A percentile compares a stretch with the other conserved stretches of the same genome.
These are phyloP conservation scores for Enteromius viviparus DNA, from an alignment of 2,797 vertebrate species.

Conservation along the genomic window DNA sequence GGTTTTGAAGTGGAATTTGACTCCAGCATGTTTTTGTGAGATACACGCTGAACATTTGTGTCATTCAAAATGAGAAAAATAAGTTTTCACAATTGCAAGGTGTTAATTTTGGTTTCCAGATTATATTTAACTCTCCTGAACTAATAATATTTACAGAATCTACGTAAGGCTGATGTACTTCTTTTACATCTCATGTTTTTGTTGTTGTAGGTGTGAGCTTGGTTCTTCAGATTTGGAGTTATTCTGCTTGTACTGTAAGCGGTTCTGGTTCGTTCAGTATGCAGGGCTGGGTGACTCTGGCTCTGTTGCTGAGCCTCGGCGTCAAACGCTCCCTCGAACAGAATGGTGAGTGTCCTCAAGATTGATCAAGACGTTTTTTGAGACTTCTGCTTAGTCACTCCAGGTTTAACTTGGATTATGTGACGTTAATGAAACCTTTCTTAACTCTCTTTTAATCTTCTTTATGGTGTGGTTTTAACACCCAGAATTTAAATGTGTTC, in stretches of 20 bases:
- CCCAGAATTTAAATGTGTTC: background rate
- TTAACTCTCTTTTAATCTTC: background rate
- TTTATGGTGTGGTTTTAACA: background rate
- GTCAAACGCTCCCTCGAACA: conserved; percentile 49
- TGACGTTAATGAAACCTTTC: background rate
- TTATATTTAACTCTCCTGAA: background rate
- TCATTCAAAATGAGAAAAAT: background rate
- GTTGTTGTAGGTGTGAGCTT: background rate
- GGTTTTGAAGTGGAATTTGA: background rate
- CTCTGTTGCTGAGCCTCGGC: conserved; percentile 60
- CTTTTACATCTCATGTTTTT: conserved; percentile 1
- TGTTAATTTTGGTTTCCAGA: background rate
- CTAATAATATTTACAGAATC: background rate
- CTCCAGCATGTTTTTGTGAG: background rate
- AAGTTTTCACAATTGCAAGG: background rate
- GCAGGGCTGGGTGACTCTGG: conserved; percentile 28
- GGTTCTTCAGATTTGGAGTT: background rate
- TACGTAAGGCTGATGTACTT: background rate
- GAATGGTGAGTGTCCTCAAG: conserved; percentile 64
- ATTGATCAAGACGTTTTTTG: background rate
- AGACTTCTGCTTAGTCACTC: background rate
- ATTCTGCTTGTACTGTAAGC: background rate
- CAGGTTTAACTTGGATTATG: background rate
- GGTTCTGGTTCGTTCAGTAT: background rate
- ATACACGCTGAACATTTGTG: background rate